A percentile compares a stretch with the other conserved stretches of the same genome.
These are phyloP conservation scores for Aphaenogaster ashmeadi DNA, from an alignment of 1,140 invertebrate genomes.

Conservation along the genomic window DNA sequence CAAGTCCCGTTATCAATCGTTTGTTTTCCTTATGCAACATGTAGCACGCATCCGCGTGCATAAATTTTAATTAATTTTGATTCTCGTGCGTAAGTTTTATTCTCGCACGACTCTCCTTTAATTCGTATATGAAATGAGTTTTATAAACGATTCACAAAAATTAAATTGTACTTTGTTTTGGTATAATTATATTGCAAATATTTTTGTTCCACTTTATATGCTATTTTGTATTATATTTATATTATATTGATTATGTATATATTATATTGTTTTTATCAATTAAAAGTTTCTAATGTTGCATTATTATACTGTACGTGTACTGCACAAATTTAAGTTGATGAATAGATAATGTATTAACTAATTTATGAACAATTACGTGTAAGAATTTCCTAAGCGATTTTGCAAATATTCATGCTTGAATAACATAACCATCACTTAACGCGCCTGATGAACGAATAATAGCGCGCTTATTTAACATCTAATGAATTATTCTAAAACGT, in stretches of 20 bases:
- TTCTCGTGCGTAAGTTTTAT: slow-evolving; percentile 14
- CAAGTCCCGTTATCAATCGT: slow-evolving; percentile 58
- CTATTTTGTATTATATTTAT: not conserved
- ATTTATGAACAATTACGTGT: slow-evolving; percentile 8
- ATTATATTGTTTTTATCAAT: not conserved
- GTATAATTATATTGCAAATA: not conserved
- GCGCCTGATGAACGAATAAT: slow-evolving; percentile 18
- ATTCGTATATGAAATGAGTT: not conserved
- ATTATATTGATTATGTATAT: not conserved
- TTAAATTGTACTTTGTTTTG: not conserved
- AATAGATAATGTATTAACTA: slow-evolving; percentile 11
- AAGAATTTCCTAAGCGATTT: slow-evolving; percentile 12
- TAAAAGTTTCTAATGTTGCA: not conserved
- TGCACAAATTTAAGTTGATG: not conserved
- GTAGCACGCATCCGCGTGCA: slow-evolving; percentile 47
- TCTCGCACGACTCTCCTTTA: not conserved
- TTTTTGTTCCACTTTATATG: not conserved
- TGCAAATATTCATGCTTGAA: slow-evolving; percentile 32
- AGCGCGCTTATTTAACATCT: not conserved
- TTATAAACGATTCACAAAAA: not conserved
- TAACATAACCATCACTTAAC: slow-evolving; percentile 30
- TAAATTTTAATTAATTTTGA: slow-evolving; percentile 52
- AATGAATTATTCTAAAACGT: slow-evolving; percentile 46
- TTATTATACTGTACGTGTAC: not conserved
- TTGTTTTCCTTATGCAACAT: slow-evolving; percentile 47